These are phyloP conservation scores for Anseranas semipalmata DNA, from an alignment of 2,113 vertebrate species.

Conservation along the genomic window DNA sequence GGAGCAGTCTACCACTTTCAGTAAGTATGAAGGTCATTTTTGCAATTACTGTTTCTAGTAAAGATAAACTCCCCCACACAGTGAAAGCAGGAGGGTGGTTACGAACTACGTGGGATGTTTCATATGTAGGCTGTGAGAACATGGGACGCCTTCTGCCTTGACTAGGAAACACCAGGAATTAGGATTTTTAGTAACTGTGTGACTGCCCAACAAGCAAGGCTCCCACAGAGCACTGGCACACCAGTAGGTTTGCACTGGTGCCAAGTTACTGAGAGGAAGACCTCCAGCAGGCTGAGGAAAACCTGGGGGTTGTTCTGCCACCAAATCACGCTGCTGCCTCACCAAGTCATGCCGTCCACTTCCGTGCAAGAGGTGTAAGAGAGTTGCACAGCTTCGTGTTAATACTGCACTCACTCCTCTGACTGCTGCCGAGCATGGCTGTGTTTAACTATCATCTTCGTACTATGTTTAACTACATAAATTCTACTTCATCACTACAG, in stretches of 20 bases:
- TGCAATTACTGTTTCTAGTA: conserved; percentile 55
- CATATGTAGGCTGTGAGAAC: neutral
- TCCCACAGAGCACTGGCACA: neutral
- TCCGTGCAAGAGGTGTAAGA: neutral
- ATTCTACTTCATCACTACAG: neutral
- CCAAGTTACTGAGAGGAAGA: neutral
- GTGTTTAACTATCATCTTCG: neutral
- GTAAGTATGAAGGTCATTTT: conserved; percentile 37
- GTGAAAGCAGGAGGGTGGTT: neutral
- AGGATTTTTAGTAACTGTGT: conserved; percentile 9
- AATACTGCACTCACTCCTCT: neutral
- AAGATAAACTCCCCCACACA: conserved; percentile 7
- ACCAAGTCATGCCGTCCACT: neutral
- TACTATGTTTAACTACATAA: neutral
- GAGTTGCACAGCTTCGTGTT: neutral
- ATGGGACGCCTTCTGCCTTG: neutral
- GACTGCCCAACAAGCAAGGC: neutral
- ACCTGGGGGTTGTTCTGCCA: neutral
- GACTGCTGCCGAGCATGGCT: neutral
- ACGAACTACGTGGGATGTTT: neutral
- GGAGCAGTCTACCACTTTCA: conserved; percentile 31
- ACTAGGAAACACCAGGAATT: neutral
- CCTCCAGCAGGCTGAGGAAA: neutral
- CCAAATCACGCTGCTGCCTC: neutral
- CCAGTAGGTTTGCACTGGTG: accelerated